Conservation (phyloP, 2,888 invertebrate species). For the Meteorus cinctellus region DNA sequence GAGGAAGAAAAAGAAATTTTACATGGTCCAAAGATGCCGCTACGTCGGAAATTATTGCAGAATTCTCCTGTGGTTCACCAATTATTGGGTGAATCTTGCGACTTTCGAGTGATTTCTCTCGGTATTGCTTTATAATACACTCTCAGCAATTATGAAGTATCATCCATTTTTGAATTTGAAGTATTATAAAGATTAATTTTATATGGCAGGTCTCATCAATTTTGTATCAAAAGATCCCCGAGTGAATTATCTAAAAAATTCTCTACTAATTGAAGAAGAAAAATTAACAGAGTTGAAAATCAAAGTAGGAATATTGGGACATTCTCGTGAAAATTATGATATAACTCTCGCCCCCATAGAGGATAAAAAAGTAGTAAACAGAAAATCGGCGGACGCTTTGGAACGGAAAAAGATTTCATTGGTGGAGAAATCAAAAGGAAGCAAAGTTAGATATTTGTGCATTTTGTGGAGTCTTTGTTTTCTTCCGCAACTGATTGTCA, state of each 20-base stretch:
- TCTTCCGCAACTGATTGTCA: background rate
- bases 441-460: slow-evolving; percentile 37
- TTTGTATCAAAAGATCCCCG: slow-evolving; percentile 72
- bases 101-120: slow-evolving; percentile 77
- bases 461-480: background rate
- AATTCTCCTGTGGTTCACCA: slow-evolving; percentile 78
- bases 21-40: slow-evolving; percentile 75
- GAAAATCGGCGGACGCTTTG: slow-evolving; percentile 46
- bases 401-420: slow-evolving; percentile 51
- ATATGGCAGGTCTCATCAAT: slow-evolving; percentile 69
- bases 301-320: slow-evolving; percentile 78
- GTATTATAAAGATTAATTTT: background rate
- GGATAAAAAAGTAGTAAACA: slow-evolving; percentile 73
- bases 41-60: slow-evolving; percentile 77
- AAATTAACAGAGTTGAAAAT: slow-evolving; percentile 72
- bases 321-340: slow-evolving; percentile 76
- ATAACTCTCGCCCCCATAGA: slow-evolving; percentile 77
- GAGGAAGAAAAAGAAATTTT: slow-evolving; percentile 76
- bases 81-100: slow-evolving; percentile 77
- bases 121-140: slow-evolving; percentile 51
- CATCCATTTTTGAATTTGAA: background rate
- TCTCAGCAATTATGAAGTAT: background rate
- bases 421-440: slow-evolving; percentile 46
- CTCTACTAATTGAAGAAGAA: slow-evolving; percentile 77
- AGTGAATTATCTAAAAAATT: slow-evolving; percentile 75